Conservation (phyloP, 2,888 invertebrate genomes). For the Eupithecia tripunctaria region DNA sequence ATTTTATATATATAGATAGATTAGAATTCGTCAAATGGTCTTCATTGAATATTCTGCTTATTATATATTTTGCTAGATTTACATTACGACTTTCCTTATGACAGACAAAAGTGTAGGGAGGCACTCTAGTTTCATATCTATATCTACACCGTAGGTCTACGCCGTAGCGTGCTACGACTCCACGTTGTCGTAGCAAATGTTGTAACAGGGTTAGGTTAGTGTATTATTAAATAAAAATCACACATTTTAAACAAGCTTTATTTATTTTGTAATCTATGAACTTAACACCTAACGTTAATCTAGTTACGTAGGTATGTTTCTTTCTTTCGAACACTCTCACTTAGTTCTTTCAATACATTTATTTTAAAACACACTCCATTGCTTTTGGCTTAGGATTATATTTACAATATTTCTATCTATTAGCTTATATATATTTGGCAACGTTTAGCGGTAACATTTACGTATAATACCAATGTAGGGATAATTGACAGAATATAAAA, state of each 20-base stretch:
- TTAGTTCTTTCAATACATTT: constrained; percentile 67
- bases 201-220: not conserved
- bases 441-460: constrained; percentile 77
- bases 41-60: not conserved
- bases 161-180: not conserved
- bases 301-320: constrained; percentile 65
- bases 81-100: not conserved
- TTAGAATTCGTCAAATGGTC: not conserved
- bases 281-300: constrained; percentile 61
- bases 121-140: too few relatives aligned
- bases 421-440: constrained; percentile 79
- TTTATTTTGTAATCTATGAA: constrained; percentile 73
- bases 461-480: constrained; percentile 62
- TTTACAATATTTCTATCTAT: constrained; percentile 78
- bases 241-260: constrained; percentile 80
- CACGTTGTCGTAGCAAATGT: not conserved
- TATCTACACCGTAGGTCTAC: not conserved
- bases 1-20: too few relatives aligned
- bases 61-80: not conserved
- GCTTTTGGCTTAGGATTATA: constrained; percentile 73
- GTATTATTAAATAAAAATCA: constrained; percentile 7
- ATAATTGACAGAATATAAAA: constrained; percentile 80
- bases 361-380: constrained; percentile 71
- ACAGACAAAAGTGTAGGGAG: not conserved
- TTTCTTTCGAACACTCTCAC: constrained; percentile 56